These are phyloP conservation scores for Torymus texanus DNA, from an alignment of 2,888 invertebrate species.

Conservation along the genomic window DNA sequence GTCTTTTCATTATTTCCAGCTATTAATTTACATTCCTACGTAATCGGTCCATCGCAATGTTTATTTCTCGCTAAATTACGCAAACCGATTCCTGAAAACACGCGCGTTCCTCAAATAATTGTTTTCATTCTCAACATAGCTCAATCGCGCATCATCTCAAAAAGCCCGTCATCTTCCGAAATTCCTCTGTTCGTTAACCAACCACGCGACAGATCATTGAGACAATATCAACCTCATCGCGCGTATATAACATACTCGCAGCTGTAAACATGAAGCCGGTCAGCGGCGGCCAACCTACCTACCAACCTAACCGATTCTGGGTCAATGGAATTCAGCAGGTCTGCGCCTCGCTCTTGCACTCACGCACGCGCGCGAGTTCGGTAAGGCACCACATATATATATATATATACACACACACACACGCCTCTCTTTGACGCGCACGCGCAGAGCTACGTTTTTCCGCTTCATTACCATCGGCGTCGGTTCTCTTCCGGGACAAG, in stretches of 20 bases:
- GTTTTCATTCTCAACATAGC: too few relatives aligned
- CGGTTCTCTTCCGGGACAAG: neutral
- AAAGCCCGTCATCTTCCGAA: too few relatives aligned
- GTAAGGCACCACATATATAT: neutral
- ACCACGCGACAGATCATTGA: too few relatives aligned
- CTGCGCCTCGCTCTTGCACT: neutral
- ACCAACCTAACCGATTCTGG: slow-evolving; percentile 66
- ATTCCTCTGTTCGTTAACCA: too few relatives aligned
- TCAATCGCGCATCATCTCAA: too few relatives aligned
- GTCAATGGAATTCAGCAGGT: slow-evolving; percentile 71
- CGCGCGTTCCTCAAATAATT: too few relatives aligned
- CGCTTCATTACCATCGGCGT: slow-evolving; percentile 25
- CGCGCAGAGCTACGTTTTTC: slow-evolving; percentile 14
- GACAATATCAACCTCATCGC: slow-evolving; percentile 23
- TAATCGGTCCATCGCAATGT: neutral
- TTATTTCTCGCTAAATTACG: slow-evolving; percentile 13
- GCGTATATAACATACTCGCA: slow-evolving; percentile 6
- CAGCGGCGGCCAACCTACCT: slow-evolving; percentile 63
- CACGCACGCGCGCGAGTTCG: slow-evolving; percentile 59
- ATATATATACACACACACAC: too few relatives aligned
- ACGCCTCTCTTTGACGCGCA: neutral
- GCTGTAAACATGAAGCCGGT: slow-evolving; percentile 60
- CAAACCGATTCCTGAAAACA: too few relatives aligned
- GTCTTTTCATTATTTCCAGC: too few relatives aligned
- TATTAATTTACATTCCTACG: neutral